Evolutionary conservation across 2,113 vertebrate genomes (phyloP), one percentile per base, ranked within the genome.

Genomic region (Cepphus grylle): DNA sequence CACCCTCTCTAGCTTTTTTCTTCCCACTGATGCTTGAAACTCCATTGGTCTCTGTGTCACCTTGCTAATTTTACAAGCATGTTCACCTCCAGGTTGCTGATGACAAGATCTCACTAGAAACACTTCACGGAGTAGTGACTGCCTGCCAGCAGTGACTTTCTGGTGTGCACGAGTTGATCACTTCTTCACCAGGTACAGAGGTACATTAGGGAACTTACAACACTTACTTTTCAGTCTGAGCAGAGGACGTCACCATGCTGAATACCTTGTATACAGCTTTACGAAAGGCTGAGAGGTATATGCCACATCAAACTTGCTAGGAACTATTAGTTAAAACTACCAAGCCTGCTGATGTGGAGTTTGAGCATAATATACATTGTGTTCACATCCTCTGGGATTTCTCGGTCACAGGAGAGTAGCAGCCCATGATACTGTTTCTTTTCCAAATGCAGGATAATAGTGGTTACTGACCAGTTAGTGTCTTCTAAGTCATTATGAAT

Each of bases 161-260:
- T 56, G 73, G 40, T 36, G 38, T 0, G 0, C 1, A 6, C 49
- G 9, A 11, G 9, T 42, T 1, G 0, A 56, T 30, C 32, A 5
- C 14, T 56, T 71, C 63, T 83, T 62, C 3, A 0, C 59, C 29
- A 12, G 13, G 11, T 3, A 4, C 5, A 5, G 25, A 43, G 55
- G n/a, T 47, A 34, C 32, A 20, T 6, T 22, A 34, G 34, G 59
- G 53, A 67, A 55, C 15, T 61, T 18, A 22, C 4, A 70, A 4
- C 13, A 14, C 19, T 25, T 12, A 23, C 25, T 45, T 70, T 86
- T 55, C 38, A 56, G 43, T 18, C 4, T 27, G 36, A 87, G 84
- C 70, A 86, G 34, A 91, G 70, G n/a, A 34, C 73, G 32, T 12
- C 18, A 30, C 21, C 30, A 7, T n/a, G 6, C 32, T 36, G 47